A percentile compares a stretch with the other conserved stretches of the same genome.
These are phyloP conservation scores for Poeciliopsis gracilis DNA, from an alignment of 2,797 vertebrate species.

Conservation along the genomic window DNA sequence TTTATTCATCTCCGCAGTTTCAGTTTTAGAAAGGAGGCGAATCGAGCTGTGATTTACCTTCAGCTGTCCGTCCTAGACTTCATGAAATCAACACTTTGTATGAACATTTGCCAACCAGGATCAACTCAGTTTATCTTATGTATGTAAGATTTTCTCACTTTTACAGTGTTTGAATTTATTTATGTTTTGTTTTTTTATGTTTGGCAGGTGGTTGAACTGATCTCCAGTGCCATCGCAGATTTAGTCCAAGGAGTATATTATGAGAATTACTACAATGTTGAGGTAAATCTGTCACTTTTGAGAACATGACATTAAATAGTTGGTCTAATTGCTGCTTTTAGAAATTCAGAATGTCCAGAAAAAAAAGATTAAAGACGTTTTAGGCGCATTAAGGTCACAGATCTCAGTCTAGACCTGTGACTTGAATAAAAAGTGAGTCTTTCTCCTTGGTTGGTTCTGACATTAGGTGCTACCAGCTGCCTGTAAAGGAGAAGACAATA, in stretches of 20 bases:
- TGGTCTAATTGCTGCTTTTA: neutral
- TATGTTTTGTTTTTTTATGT: slow-evolving; percentile 4
- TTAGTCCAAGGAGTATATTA: slow-evolving; percentile 95
- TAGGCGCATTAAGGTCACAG: slow-evolving; percentile 7
- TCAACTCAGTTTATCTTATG: neutral
- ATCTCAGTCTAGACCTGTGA: slow-evolving; percentile 12
- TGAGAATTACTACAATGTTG: slow-evolving; percentile 83
- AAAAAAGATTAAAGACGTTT: neutral
- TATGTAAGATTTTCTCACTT: neutral
- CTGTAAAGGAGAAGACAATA: slow-evolving; percentile 27
- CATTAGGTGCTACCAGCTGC: slow-evolving; percentile 1
- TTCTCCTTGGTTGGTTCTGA: slow-evolving; percentile 18
- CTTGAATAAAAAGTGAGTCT: slow-evolving; percentile 1
- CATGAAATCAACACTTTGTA: neutral
- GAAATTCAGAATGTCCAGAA: neutral
- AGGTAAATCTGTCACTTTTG: slow-evolving; percentile 79
- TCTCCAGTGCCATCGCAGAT: slow-evolving; percentile 96
- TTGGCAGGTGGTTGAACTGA: slow-evolving; percentile 92
- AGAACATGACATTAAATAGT: neutral
- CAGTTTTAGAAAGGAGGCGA: neutral
- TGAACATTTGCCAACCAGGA: neutral
- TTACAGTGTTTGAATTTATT: neutral
- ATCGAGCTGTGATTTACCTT: neutral
- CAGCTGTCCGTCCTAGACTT: neutral
- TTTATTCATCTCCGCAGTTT: neutral